Base-by-base conservation (phyloP, 2,888 invertebrate species). In the Drosophila bunnanda region DNA sequence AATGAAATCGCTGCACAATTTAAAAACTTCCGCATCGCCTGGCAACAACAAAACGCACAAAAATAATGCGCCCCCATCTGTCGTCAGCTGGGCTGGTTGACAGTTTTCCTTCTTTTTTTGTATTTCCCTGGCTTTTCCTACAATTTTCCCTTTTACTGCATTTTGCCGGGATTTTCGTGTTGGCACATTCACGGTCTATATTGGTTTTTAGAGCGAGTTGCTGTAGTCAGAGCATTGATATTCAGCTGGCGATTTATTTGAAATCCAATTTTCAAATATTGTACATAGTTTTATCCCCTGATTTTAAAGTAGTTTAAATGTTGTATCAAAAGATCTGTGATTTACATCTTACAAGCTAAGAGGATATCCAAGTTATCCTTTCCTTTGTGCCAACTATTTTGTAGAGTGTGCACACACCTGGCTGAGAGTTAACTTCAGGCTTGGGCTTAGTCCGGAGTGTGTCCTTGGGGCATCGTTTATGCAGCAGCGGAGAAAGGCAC, bases 11-110 rank as follows among this genome's bases (percentile, higher is more conserved):
- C 50, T 52, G 50, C 50, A 52, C 50, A 52, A 52, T 80, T 82
- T 86, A 82, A 82, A 80, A 82, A 83, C 82, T 86, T 82, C 83
- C 82, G 83, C 88, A 79, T 85, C 86, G 78, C 65, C 44, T 65
- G 54, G 57, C 72, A 85, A 77, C 75, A 66, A 68, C 58, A 73
- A 73, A 54, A 50, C 32, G 34, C 32, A 50, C 38, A 54, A 65
- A 62, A 72, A 75, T 76, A 81, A 69, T 80, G 77, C 61, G 62
- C 67, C 67, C 69, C 68, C 85, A 81, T 71, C 80, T 70, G 75
- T 69, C 71, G 57, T 44, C 72, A 56, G 50, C 48, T 48, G 48
- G 48, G 48, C 48, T 9, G 20, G 50, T 32, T 50, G 50, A 50
- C 50, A 50, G 32, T 52, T 52, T 22, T 9, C 50, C 22, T 15